Conservation (phyloP, 2,113 vertebrate genomes). For the Stercorarius parasiticus region DNA sequence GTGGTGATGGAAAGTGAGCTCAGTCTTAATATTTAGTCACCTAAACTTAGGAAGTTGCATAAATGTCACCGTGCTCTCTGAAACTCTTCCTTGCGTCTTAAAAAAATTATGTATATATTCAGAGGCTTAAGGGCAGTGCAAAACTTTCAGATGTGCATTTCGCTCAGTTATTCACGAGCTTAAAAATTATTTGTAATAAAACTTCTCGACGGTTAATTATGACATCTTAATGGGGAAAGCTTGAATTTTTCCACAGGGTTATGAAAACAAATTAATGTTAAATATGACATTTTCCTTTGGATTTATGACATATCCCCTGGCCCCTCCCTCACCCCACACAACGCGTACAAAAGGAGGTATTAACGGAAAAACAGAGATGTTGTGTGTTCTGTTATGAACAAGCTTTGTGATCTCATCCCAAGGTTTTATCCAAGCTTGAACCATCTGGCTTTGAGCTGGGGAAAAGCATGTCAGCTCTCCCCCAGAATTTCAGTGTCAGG, state of each 20-base stretch:
- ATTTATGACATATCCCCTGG: slow-evolving; percentile 51
- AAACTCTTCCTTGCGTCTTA: neutral
- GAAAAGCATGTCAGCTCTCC: slow-evolving; percentile 78
- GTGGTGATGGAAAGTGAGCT: neutral
- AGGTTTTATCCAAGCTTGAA: slow-evolving; percentile 75
- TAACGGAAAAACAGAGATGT: slow-evolving; percentile 65
- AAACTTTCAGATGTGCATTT: slow-evolving; percentile 6
- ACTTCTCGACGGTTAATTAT: slow-evolving; percentile 43
- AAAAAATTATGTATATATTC: neutral
- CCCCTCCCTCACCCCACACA: slow-evolving; percentile 47
- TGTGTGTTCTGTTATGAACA: slow-evolving; percentile 67
- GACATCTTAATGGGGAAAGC: slow-evolving; percentile 60
- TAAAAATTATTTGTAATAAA: slow-evolving; percentile 35
- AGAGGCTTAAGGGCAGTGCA: neutral
- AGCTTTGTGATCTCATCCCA: slow-evolving; percentile 78
- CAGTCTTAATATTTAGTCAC: neutral
- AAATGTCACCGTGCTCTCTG: neutral
- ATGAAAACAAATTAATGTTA: slow-evolving; percentile 68
- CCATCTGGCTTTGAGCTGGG: slow-evolving; percentile 86
- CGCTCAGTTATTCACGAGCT: neutral
- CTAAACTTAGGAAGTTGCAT: neutral
- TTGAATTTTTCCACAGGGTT: slow-evolving; percentile 56
- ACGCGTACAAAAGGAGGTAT: slow-evolving; percentile 57
- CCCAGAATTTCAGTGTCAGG: slow-evolving; percentile 83
- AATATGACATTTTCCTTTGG: slow-evolving; percentile 58